phyloP scores from a whole-genome alignment of 2,888 invertebrate species.

The Pegoplata infirma region DNA sequence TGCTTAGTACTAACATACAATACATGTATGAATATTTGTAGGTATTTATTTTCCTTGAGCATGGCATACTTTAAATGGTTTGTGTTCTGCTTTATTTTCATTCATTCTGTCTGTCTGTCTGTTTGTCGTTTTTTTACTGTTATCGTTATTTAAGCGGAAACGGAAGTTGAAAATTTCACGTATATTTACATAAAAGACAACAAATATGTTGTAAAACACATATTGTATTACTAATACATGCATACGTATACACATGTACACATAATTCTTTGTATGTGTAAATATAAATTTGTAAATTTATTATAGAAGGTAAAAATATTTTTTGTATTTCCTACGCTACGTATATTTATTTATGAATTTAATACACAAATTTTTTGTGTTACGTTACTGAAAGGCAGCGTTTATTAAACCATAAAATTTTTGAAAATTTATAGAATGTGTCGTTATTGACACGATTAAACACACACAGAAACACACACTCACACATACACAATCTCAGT shows the following conservation, averaged over 20 bases:
- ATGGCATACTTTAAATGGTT: constrained; percentile 38
- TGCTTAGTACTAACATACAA: too few relatives aligned
- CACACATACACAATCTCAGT: not conserved
- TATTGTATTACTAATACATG: too few relatives aligned
- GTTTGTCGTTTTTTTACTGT: constrained; percentile 10
- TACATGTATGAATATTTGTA: constrained; percentile 18
- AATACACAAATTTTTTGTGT: not conserved
- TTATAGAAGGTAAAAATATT: not conserved
- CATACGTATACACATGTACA: too few relatives aligned
- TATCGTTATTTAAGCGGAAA: constrained; percentile 47
- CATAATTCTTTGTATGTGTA: not conserved
- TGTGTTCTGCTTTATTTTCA: not conserved
- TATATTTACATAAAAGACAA: constrained; percentile 43
- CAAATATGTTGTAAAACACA: constrained; percentile 22
- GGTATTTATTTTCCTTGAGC: constrained; percentile 24
- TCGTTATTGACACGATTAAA: constrained; percentile 58
- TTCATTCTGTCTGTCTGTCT: not conserved
- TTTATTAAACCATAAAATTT: constrained; percentile 59
- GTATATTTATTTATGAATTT: not conserved
- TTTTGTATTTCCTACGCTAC: too few relatives aligned
- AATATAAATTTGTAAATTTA: not conserved
- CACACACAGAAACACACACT: constrained; percentile 1
- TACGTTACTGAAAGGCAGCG: not conserved
- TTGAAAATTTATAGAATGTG: constrained; percentile 56
- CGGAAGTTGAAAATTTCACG: constrained; percentile 51